Base-by-base conservation (phyloP, 2,797 vertebrate species). In the Martes flavigula region DNA sequence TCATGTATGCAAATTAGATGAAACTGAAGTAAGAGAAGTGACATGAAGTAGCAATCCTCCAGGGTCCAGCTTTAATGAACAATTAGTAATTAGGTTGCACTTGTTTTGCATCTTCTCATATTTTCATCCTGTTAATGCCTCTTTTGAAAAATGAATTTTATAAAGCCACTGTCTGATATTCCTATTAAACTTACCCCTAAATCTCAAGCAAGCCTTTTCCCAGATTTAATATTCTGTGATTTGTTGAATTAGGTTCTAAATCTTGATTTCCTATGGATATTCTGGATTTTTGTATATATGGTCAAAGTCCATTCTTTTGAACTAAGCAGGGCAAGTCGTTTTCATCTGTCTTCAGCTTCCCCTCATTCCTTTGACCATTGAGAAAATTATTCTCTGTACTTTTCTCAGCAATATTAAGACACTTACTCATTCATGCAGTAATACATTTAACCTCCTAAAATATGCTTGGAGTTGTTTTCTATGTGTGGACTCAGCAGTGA, bases 1-100 rank as follows among this genome's bases (percentile, higher is more conserved):
- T 88, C 86, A 30, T 43, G 14, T 48, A 91, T 58, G 40, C 30
- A 95, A 86, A 96, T 91, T 72, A 94, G 96, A 73, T 93, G 25
- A 18, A 90, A 89, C 25, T 86, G n/a, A 93, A 72, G 51, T 60
- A 82, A 95, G 56, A 60, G 11, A 87, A 83, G 23, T 51, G n/a
- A 51, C 70, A 73, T 32, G 56, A 38, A 88, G 35, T 25, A 91
- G 27, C 35, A 64, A n/a, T 83, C 2, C 72, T 92, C 64, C 17
- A 91, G 32, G 13, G 27, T 78, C 60, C 32, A 93, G 56, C 38
- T 73, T 81, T 87, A 93, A 62, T 91, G 62, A 94, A 84, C 48
- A 85, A 60, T 85, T 38, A 32, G 38, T 94, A 97, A 92, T 93
- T 93, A 84, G 43, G 20, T 54, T 78, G 11, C 18, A 93, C n/a